Evolutionary conservation across 2,113 vertebrate genomes (phyloP), one percentile per base, ranked within the genome.

Genomic region (Corythornis madagascariensis): DNA sequence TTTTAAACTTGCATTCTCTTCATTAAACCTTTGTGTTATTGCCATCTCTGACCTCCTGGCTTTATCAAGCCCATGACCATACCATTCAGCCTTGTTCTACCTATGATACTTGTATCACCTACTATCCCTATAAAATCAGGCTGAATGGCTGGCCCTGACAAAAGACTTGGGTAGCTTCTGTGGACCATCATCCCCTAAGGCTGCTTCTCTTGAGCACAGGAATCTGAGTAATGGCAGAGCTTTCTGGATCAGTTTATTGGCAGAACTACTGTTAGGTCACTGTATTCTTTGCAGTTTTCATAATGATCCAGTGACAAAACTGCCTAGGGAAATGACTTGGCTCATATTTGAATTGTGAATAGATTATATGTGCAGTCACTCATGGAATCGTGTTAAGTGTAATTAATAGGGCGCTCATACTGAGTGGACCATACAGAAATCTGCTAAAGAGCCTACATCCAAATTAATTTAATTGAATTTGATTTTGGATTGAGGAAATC

Each of bases 1-100:
- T 80, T 82, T 94, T 82, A 50, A 43, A 9, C 25, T 48, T 56
- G 13, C 2, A 2, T 72, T 22, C 8, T 86, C 52, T 56, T 52
- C 7, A 2, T 66, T 65, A 28, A 31, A 7, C 1, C 2, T 65
- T 12, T 28, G 24, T 50, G 7, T 59, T 72, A 50, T 25, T 66
- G 8, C 47, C 0, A 0, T 63, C 12, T 66, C 22, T 53, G 29
- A 43, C 16, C 9, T 57, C 5, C 10, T 7, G 38, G 3, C 20
- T 80, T 74, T 7, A 8, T 50, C 26, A 53, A 53, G 24, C 57
- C 26, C 67, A 1, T 48, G 22, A 52, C 17, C 13, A 10, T 15
- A 29, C 7, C 14, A 24, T 40, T 84, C 25, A 18, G 17, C 84
- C 21, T 75, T 77, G 8, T 69, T 83, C n/a, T 64, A 11, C n/a